These are phyloP conservation scores for Drosophila mauritiana DNA, from an alignment of 1,140 invertebrate species.

Conservation along the genomic window DNA sequence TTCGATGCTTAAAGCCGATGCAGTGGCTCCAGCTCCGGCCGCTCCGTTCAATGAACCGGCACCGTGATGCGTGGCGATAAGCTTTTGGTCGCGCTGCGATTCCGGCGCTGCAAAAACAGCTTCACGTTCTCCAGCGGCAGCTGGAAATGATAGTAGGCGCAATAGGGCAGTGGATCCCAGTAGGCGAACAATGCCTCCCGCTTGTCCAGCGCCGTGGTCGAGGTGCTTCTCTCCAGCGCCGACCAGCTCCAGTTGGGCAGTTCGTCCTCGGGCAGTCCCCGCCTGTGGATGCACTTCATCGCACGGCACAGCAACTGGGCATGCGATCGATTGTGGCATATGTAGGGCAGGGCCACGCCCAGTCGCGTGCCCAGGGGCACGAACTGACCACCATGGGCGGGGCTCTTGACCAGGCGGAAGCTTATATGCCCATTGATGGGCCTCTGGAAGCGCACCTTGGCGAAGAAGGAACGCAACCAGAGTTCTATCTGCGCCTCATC, in stretches of 20 bases:
- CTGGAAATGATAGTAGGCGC: slow-evolving; percentile 92
- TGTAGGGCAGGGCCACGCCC: slow-evolving; percentile 91
- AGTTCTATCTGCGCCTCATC: slow-evolving; percentile 88
- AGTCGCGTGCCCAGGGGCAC: slow-evolving; percentile 89
- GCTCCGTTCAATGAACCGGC: slow-evolving; percentile 79
- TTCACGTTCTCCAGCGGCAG: slow-evolving; percentile 88
- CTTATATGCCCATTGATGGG: slow-evolving; percentile 91
- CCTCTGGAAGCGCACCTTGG: slow-evolving; percentile 86
- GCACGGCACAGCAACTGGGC: slow-evolving; percentile 87
- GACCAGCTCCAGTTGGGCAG: slow-evolving; percentile 71
- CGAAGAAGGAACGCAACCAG: slow-evolving; percentile 90
- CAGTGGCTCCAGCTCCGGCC: slow-evolving; percentile 25
- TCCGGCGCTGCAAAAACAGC: slow-evolving; percentile 80
- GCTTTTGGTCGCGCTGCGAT: slow-evolving; percentile 73
- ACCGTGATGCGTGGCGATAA: slow-evolving; percentile 79
- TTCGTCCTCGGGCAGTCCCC: slow-evolving; percentile 85
- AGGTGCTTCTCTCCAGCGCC: slow-evolving; percentile 57
- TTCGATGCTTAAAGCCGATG: slow-evolving; percentile 18
- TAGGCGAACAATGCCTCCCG: slow-evolving; percentile 91
- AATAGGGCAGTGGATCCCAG: slow-evolving; percentile 93
- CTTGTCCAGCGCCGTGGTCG: slow-evolving; percentile 87
- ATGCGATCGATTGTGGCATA: slow-evolving; percentile 89
- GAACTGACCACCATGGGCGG: slow-evolving; percentile 85
- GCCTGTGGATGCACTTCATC: slow-evolving; percentile 74
- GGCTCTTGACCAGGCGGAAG: slow-evolving; percentile 88